Percentiles rank a stretch among this genome's conserved stretches.
These are phyloP conservation scores for Orestias chungarensis DNA, from an alignment of 2,797 vertebrate species.

Conservation along the genomic window DNA sequence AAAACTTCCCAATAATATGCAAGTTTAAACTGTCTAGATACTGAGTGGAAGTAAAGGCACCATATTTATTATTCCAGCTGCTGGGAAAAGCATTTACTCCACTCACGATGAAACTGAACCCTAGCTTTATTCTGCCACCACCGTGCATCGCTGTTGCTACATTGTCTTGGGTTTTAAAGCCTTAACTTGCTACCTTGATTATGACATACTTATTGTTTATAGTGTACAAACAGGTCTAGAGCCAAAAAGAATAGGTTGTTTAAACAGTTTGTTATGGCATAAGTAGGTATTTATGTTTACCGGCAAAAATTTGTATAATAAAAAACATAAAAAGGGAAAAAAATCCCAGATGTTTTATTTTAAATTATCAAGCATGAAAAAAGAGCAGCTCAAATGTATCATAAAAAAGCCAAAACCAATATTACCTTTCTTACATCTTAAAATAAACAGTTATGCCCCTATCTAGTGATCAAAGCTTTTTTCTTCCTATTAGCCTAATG, in stretches of 20 bases:
- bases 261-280: neutral
- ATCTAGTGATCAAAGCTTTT: neutral
- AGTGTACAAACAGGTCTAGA: neutral
- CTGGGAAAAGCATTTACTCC: neutral
- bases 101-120: neutral
- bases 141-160: neutral
- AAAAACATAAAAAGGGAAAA: too few relatives aligned
- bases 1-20: neutral
- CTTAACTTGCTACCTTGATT: neutral
- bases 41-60: neutral
- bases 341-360: neutral
- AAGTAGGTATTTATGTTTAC: too few relatives aligned
- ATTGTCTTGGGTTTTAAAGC: neutral
- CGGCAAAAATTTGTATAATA: too few relatives aligned
- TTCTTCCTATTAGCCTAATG: neutral
- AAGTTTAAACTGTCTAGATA: neutral
- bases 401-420: neutral
- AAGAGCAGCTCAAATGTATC: neutral
- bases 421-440: too few relatives aligned
- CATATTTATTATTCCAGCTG: neutral
- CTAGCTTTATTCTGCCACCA: neutral
- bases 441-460: too few relatives aligned
- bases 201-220: neutral
- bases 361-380: neutral
- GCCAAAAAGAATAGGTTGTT: neutral